Evolutionary conservation across 37 sponge, comb jelly and placozoan genomes (phyloP).

Genomic region (Axinella damicornis): DNA sequence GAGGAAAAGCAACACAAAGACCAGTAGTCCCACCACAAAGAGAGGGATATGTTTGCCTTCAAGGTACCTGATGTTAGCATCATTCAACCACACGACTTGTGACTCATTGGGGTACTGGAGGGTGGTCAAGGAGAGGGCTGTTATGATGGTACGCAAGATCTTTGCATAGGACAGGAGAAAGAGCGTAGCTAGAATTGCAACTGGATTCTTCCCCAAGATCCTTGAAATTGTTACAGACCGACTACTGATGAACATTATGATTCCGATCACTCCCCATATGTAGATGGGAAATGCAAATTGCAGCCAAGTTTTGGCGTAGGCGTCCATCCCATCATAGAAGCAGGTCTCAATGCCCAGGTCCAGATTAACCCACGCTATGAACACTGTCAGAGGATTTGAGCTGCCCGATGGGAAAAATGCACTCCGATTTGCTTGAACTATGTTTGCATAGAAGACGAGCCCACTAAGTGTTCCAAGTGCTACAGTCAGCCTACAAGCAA

Average conservation of each 20-base stretch:
- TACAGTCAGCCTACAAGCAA: background rate
- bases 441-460: background rate
- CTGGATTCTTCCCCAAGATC: slow-evolving; percentile 3
- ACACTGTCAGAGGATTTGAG: background rate
- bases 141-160: background rate
- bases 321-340: slow-evolving; percentile 5
- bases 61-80: background rate
- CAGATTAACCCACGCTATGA: background rate
- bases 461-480: background rate
- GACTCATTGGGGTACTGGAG: background rate
- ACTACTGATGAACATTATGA: background rate
- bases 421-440: background rate
- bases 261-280: background rate
- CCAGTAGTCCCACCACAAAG: background rate
- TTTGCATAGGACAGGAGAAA: slow-evolving; percentile 27
- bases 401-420: background rate
- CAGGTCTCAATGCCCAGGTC: slow-evolving; percentile 5
- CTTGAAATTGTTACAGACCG: background rate
- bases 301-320: background rate
- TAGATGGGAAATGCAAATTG: slow-evolving; percentile 7
- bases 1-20: background rate
- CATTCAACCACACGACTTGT: background rate
- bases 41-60: background rate
- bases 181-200: slow-evolving; percentile 22
- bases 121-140: background rate